A percentile compares a stretch with the other conserved stretches of the same genome.
Conservation (phyloP, 2,113 vertebrate genomes). For the Chaetorhynchus papuensis region DNA sequence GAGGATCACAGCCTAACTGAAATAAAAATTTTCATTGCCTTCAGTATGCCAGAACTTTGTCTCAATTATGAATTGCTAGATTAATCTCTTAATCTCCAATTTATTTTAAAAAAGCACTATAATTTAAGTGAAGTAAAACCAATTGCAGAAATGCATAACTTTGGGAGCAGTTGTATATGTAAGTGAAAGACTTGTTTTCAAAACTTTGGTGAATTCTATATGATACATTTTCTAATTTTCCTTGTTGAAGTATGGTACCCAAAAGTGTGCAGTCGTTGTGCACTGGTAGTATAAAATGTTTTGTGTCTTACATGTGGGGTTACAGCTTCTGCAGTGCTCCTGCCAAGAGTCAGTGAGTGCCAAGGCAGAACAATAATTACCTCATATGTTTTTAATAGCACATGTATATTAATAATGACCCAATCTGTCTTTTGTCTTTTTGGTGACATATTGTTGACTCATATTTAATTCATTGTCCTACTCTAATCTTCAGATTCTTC, state of each 20-base stretch:
- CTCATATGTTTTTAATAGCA: constrained; percentile 40
- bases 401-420: constrained; percentile 15
- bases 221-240: not conserved
- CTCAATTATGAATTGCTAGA: not conserved
- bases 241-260: not conserved
- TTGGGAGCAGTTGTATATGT: not conserved
- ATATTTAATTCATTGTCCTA: constrained; percentile 13
- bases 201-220: not conserved
- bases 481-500: constrained; percentile 8
- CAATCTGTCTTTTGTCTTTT: constrained; percentile 28
- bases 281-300: not conserved
- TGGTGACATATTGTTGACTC: constrained; percentile 41
- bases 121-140: not conserved
- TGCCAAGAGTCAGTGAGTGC: not conserved
- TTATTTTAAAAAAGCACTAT: not conserved
- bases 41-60: not conserved
- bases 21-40: not conserved
- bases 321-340: not conserved
- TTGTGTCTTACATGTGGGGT: not conserved
- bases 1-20: not conserved
- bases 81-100: not conserved
- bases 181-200: not conserved
- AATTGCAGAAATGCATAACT: not conserved
- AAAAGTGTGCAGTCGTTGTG: not conserved
- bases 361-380: constrained; percentile 14